These are phyloP conservation scores for Drosophila robusta DNA, from an alignment of 2,888 invertebrate species.

Conservation along the genomic window DNA sequence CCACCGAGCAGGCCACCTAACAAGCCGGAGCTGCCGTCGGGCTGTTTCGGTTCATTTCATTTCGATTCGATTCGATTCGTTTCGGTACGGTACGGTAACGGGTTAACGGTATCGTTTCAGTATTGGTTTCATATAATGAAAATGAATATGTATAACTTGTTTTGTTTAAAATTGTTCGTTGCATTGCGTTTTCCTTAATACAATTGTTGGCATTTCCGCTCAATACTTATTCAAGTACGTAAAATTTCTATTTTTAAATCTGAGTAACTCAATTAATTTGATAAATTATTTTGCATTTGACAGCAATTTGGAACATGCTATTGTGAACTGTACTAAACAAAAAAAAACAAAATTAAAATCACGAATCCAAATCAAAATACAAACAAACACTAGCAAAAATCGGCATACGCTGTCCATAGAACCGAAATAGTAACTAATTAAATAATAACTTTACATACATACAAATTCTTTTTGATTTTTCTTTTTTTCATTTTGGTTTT, in stretches of 20 bases:
- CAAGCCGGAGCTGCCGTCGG: slow-evolving; percentile 84
- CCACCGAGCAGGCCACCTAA: slow-evolving; percentile 85
- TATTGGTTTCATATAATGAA: slow-evolving; percentile 77
- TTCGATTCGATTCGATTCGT: slow-evolving; percentile 21
- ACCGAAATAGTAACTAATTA: slow-evolving; percentile 33
- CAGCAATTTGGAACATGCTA: slow-evolving; percentile 70
- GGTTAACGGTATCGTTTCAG: slow-evolving; percentile 66
- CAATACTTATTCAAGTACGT: slow-evolving; percentile 38
- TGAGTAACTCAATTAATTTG: slow-evolving; percentile 49
- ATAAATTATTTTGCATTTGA: slow-evolving; percentile 44
- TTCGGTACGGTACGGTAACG: slow-evolving; percentile 55
- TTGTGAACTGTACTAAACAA: slow-evolving; percentile 53
- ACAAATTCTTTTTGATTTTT: slow-evolving; percentile 52
- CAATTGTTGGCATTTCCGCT: slow-evolving; percentile 47
- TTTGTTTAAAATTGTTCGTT: slow-evolving; percentile 79
- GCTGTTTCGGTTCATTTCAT: slow-evolving; percentile 64
- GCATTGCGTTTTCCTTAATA: slow-evolving; percentile 69
- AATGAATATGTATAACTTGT: slow-evolving; percentile 79
- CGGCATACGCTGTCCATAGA: slow-evolving; percentile 59
- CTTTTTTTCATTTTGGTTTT: background rate
- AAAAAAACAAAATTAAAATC: slow-evolving; percentile 14
- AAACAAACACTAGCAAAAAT: slow-evolving; percentile 59
- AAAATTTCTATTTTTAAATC: slow-evolving; percentile 39
- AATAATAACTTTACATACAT: slow-evolving; percentile 73
- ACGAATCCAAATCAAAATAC: slow-evolving; percentile 33